A percentile compares a stretch with the other conserved stretches of the same genome.
Conservation (phyloP, 2,113 vertebrate genomes). For the Prunella fulvescens region DNA sequence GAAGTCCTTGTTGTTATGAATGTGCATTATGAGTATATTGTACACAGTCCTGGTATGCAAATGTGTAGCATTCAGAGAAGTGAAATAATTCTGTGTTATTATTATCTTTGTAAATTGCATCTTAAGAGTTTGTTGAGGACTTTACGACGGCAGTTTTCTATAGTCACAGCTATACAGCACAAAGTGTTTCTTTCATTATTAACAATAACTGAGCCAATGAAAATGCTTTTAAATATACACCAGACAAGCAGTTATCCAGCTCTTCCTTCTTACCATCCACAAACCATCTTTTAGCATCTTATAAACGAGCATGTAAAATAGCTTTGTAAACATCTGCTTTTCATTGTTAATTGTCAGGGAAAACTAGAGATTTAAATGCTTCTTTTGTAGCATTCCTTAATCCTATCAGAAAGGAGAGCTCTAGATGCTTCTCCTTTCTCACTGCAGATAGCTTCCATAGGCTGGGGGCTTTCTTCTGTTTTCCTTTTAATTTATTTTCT, state of each 20-base stretch:
- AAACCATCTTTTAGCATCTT: slow-evolving; percentile 77
- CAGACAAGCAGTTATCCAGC: slow-evolving; percentile 76
- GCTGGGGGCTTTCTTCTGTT: not conserved
- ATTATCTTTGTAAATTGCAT: slow-evolving; percentile 84
- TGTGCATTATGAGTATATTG: slow-evolving; percentile 83
- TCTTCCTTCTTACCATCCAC: slow-evolving; percentile 76
- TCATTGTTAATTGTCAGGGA: slow-evolving; percentile 79
- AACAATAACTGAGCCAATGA: slow-evolving; percentile 82
- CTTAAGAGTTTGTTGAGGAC: slow-evolving; percentile 80
- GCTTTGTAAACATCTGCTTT: slow-evolving; percentile 83
- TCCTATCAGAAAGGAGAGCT: slow-evolving; percentile 70
- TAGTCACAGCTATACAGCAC: slow-evolving; percentile 75
- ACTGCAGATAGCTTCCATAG: slow-evolving; percentile 27
- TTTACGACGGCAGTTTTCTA: slow-evolving; percentile 80
- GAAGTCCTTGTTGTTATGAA: slow-evolving; percentile 80
- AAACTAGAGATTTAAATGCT: slow-evolving; percentile 70
- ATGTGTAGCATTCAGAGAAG: slow-evolving; percentile 81
- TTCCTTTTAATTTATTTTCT: not conserved
- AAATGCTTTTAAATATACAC: slow-evolving; percentile 81
- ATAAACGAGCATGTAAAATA: slow-evolving; percentile 75
- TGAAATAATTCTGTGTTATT: slow-evolving; percentile 83
- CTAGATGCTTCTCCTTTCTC: slow-evolving; percentile 50
- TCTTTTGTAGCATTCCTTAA: slow-evolving; percentile 72
- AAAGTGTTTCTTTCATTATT: slow-evolving; percentile 83
- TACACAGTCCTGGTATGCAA: slow-evolving; percentile 81